These are phyloP conservation scores for Acrocephalus scirpaceus DNA, from an alignment of 2,797 vertebrate species.

Conservation along the genomic window DNA sequence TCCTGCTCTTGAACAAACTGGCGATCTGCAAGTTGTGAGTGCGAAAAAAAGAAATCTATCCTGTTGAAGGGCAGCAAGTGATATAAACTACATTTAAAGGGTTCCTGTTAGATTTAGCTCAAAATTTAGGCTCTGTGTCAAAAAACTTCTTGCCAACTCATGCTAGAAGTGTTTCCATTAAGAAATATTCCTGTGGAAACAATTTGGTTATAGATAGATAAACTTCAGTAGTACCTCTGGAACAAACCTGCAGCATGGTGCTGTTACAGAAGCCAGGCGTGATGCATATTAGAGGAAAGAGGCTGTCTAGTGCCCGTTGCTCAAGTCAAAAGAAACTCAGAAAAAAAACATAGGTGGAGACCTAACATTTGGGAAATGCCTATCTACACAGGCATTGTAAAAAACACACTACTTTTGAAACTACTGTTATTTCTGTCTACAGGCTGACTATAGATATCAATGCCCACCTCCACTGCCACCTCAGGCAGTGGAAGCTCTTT, in stretches of 20 bases:
- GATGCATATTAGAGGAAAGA: not conserved
- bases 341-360: not conserved
- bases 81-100: not conserved
- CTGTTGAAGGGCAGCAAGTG: not conserved
- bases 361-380: not conserved
- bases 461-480: not conserved
- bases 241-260: not conserved
- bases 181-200: conserved; percentile 2
- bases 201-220: not conserved
- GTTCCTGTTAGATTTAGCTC: not conserved
- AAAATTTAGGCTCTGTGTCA: conserved; percentile 24
- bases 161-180: not conserved
- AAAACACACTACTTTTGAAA: not conserved
- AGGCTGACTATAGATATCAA: not conserved
- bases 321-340: not conserved
- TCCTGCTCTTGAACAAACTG: not conserved
- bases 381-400: not conserved
- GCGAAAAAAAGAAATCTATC: not conserved
- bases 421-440: not conserved
- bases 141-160: not conserved
- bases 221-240: not conserved
- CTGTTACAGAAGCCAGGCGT: not conserved
- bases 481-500: not conserved
- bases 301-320: not conserved
- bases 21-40: not conserved